Evolutionary conservation across 2,888 invertebrate genomes (phyloP).

Genomic region (Trisateles emortualis): DNA sequence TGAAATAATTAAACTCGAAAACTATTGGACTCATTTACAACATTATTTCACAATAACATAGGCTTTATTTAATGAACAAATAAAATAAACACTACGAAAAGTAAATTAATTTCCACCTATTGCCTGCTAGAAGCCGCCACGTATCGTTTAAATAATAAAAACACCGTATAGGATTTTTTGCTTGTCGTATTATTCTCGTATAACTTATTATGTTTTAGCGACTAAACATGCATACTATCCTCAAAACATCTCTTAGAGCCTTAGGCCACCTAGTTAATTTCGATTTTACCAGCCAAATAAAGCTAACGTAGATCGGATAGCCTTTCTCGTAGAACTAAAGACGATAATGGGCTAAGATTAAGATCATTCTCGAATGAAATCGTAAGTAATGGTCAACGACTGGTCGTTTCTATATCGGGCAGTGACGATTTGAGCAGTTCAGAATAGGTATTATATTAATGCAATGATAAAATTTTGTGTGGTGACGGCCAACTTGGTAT

Average conservation of each 20-base stretch:
- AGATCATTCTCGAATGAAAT: constrained; percentile 80
- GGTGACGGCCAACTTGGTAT: no score
- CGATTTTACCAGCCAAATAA: constrained; percentile 73
- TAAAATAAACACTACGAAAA: no score
- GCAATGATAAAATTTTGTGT: no score
- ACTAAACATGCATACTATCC: constrained; percentile 34
- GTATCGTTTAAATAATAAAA: no score
- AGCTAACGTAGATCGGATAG: constrained; percentile 72
- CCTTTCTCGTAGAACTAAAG: constrained; percentile 71
- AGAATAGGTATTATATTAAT: constrained; percentile 39
- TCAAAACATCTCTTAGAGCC: constrained; percentile 37
- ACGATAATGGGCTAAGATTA: constrained; percentile 79
- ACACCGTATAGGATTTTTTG: no score
- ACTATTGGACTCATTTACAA: no score
- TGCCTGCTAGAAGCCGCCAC: no score
- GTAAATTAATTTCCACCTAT: no score
- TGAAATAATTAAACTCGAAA: no score
- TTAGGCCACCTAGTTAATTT: constrained; percentile 52
- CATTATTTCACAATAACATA: no score
- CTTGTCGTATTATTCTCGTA: no score
- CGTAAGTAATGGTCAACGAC: constrained; percentile 68
- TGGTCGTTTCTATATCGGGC: constrained; percentile 61
- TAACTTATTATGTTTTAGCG: not conserved
- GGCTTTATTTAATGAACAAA: no score
- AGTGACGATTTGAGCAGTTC: constrained; percentile 52